These are phyloP conservation scores for Tychaedon coryphoeus DNA, from an alignment of 2,113 vertebrate species.

Conservation along the genomic window DNA sequence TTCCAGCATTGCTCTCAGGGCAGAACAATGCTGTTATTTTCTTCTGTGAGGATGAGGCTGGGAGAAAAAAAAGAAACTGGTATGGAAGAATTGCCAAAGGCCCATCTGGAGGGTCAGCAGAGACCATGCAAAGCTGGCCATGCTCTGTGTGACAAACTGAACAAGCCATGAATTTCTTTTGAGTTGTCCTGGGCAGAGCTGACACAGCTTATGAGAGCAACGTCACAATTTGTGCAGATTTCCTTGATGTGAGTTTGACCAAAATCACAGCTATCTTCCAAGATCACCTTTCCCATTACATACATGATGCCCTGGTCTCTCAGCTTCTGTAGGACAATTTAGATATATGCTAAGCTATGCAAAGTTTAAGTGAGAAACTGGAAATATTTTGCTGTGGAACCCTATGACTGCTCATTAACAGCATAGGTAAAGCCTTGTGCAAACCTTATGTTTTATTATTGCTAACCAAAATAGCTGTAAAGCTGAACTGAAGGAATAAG, in stretches of 20 bases:
- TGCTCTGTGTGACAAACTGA: background rate
- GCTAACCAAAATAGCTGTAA: background rate
- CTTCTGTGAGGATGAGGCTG: background rate
- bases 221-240: background rate
- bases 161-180: background rate
- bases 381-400: background rate
- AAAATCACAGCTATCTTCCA: background rate
- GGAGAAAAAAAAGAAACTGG: background rate
- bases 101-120: background rate
- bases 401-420: background rate
- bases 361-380: background rate
- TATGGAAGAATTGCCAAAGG: background rate
- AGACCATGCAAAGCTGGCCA: background rate
- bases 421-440: background rate
- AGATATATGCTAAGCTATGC: background rate
- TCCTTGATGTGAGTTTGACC: background rate
- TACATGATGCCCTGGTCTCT: rapidly evolving
- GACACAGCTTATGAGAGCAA: background rate
- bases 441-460: background rate
- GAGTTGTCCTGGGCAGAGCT: background rate
- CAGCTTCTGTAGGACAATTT: background rate
- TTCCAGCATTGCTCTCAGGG: background rate
- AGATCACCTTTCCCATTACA: background rate
- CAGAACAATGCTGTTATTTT: background rate
- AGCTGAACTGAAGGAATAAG: background rate